Evolutionary conservation across 2,113 vertebrate species (phyloP).

Genomic region (Aplodontia rufa): DNA sequence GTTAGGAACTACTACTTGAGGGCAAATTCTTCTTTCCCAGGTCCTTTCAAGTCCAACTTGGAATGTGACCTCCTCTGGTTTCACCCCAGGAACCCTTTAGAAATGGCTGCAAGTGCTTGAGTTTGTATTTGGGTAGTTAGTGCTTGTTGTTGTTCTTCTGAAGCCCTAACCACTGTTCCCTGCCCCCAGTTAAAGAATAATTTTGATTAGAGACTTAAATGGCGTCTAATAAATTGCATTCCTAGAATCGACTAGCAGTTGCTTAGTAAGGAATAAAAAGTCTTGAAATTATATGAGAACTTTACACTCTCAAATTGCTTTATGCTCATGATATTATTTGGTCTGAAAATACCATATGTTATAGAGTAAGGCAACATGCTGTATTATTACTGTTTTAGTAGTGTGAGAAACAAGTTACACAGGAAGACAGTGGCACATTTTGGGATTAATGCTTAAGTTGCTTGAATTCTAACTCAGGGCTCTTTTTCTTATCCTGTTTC

Average conservation of each 20-base stretch:
- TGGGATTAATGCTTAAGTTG: background rate
- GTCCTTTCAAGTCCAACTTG: constrained; percentile 5
- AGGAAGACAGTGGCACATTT: background rate
- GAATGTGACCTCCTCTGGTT: background rate
- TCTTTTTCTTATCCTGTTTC: background rate
- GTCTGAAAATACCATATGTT: background rate
- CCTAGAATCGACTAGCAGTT: background rate
- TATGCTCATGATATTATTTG: background rate
- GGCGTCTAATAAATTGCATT: background rate
- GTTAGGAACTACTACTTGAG: background rate
- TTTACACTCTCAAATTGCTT: constrained; percentile 4
- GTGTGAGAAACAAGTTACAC: background rate
- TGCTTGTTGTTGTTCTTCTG: background rate
- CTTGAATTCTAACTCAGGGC: background rate
- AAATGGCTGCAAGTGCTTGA: background rate
- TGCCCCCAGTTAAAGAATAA: background rate
- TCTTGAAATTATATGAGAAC: background rate
- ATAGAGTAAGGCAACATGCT: background rate
- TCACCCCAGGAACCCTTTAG: background rate
- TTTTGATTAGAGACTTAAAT: background rate
- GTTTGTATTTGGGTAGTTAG: background rate
- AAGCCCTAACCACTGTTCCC: background rate
- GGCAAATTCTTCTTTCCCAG: constrained; percentile 18
- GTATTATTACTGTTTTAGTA: constrained; percentile 12
- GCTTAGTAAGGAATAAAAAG: constrained; percentile 9